Percentiles rank a stretch among this genome's conserved stretches.
Conservation (phyloP, 2,888 invertebrate species). For the Hydriomena furcata region DNA sequence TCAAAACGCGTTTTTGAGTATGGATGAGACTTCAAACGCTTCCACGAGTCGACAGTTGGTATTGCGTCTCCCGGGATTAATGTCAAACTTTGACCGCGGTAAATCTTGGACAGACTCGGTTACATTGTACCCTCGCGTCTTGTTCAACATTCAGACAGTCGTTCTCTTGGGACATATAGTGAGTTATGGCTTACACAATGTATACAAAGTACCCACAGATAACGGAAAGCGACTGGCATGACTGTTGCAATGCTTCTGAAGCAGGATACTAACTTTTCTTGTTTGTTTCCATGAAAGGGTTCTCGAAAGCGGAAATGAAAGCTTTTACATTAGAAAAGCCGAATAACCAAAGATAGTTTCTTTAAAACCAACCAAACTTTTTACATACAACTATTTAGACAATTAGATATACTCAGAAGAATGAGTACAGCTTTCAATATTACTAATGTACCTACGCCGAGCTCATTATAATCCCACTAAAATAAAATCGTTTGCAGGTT, state of each 20-base stretch:
- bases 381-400: no score
- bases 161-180: slow-evolving; percentile 47
- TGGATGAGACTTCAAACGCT: slow-evolving; percentile 18
- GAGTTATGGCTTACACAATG: slow-evolving; percentile 45
- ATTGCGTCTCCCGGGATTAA: slow-evolving; percentile 45
- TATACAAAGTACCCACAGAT: slow-evolving; percentile 21
- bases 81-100: slow-evolving; percentile 69
- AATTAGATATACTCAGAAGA: no score
- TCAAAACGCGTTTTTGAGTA: background rate
- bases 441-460: no score
- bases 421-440: no score
- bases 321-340: no score
- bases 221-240: slow-evolving; percentile 13
- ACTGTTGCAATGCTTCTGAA: background rate
- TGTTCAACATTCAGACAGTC: slow-evolving; percentile 54
- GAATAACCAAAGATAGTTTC: no score
- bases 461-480: no score
- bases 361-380: no score
- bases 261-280: background rate
- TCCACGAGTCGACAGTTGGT: slow-evolving; percentile 35
- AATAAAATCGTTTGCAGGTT: no score
- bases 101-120: slow-evolving; percentile 50
- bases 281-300: no score
- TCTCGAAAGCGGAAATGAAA: no score
- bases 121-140: slow-evolving; percentile 56